Percentiles rank a stretch among this genome's conserved stretches.
Conservation (phyloP, 2,888 invertebrate species). For the Acanthococcus lagerstroemiae region DNA sequence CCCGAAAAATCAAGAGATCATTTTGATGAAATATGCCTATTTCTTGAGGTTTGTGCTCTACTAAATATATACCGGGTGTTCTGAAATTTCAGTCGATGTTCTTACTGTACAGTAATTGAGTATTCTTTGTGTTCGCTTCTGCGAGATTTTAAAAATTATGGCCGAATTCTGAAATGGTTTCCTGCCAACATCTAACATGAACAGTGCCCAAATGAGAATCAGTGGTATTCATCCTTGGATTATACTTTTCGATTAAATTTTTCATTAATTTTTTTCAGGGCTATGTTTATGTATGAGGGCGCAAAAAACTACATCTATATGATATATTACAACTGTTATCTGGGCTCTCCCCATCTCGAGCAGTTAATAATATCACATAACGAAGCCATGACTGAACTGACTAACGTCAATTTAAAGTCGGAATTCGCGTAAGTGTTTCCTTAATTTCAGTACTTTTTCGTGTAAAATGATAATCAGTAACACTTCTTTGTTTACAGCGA, state of each 20-base stretch:
- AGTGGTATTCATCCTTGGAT: background rate
- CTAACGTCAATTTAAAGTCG: constrained; percentile 15
- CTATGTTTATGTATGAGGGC: constrained; percentile 22
- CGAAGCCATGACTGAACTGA: constrained; percentile 24
- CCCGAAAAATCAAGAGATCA: constrained; percentile 24
- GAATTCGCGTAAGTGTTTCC: constrained; percentile 17
- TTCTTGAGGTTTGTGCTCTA: constrained; percentile 3
- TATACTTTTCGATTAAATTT: background rate
- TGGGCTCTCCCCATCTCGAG: constrained; percentile 23
- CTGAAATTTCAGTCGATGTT: background rate
- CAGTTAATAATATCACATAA: constrained; percentile 20
- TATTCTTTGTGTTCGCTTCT: no score
- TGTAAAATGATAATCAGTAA: background rate
- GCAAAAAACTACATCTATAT: constrained; percentile 25
- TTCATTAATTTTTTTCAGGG: background rate
- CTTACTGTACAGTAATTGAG: no score
- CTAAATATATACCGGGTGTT: background rate
- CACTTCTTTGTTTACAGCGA: background rate
- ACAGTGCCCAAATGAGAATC: no score
- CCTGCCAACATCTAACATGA: no score
- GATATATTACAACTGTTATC: constrained; percentile 24
- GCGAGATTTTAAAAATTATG: no score
- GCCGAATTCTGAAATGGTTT: no score
- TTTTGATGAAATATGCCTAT: constrained; percentile 19
- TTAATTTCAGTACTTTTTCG: background rate